Evolutionary conservation across 2,888 invertebrate species (phyloP).

Genomic region (Cryptocheilus praepositus): DNA sequence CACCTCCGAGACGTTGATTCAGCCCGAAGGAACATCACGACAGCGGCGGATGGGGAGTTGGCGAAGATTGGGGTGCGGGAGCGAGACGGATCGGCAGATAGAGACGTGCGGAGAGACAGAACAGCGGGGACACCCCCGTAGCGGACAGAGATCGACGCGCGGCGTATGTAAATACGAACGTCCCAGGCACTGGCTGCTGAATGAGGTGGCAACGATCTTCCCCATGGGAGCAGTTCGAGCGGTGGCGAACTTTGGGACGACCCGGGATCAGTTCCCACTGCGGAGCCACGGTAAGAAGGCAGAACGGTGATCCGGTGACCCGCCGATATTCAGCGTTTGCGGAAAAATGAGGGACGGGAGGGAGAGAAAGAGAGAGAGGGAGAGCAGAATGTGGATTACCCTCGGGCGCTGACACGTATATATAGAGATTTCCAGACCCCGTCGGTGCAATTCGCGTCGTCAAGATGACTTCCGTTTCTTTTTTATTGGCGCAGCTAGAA

Average conservation of each 20-base stretch:
- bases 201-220: slow-evolving; percentile 63
- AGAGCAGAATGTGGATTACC: slow-evolving; percentile 37
- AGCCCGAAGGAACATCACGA: no score
- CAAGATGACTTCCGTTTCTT: slow-evolving; percentile 5
- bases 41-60: no score
- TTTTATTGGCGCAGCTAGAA: background rate
- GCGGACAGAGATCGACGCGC: slow-evolving; percentile 25
- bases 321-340: slow-evolving; percentile 3
- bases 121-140: slow-evolving; percentile 6
- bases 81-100: no score
- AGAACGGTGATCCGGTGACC: background rate
- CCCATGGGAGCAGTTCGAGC: slow-evolving; percentile 54
- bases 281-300: slow-evolving; percentile 5
- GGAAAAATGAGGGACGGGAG: slow-evolving; percentile 30
- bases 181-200: slow-evolving; percentile 51
- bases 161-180: slow-evolving; percentile 61
- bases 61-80: no score
- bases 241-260: slow-evolving; percentile 31
- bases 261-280: slow-evolving; percentile 26
- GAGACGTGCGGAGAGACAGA: slow-evolving; percentile 9
- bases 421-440: slow-evolving; percentile 17
- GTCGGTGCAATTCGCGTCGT: background rate
- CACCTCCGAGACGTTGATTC: no score
- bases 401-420: slow-evolving; percentile 20
- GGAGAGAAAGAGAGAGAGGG: slow-evolving; percentile 4